Conservation (phyloP, 2,797 vertebrate species). For the Pseudochirops corinnae region DNA sequence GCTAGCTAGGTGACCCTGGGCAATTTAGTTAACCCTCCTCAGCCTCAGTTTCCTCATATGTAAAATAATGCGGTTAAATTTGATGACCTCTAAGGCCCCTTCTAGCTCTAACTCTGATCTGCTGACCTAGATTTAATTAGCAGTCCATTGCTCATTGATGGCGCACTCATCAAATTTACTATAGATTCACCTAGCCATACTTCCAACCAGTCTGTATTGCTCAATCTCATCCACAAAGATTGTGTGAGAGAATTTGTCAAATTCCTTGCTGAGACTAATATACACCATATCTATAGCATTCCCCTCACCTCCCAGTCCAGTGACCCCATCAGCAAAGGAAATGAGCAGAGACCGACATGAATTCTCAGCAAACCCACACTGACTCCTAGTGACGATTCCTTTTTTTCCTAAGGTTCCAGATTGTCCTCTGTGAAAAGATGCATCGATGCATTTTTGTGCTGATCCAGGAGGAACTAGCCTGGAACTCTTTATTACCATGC, state of each 20-base stretch:
- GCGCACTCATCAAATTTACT: not conserved
- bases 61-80: not conserved
- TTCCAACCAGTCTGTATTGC: not conserved
- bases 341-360: not conserved
- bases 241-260: not conserved
- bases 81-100: not conserved
- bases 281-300: not conserved
- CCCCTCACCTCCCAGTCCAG: not conserved
- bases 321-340: not conserved
- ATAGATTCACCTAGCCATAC: not conserved
- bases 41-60: not conserved
- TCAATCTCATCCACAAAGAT: not conserved
- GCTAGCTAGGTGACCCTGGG: not conserved
- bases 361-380: not conserved
- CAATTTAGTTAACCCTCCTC: not conserved
- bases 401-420: not conserved
- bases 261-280: not conserved
- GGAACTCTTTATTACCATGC: conserved; percentile 2
- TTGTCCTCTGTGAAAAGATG: not conserved
- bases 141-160: not conserved
- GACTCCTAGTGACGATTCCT: not conserved
- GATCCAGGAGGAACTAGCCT: not conserved
- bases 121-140: not conserved
- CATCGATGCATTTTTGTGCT: not conserved
- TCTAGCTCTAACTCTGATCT: not conserved